Percentiles rank a stretch among this genome's conserved stretches.
Conservation (phyloP, 2,113 vertebrate species). For the Pycnonotus jocosus region DNA sequence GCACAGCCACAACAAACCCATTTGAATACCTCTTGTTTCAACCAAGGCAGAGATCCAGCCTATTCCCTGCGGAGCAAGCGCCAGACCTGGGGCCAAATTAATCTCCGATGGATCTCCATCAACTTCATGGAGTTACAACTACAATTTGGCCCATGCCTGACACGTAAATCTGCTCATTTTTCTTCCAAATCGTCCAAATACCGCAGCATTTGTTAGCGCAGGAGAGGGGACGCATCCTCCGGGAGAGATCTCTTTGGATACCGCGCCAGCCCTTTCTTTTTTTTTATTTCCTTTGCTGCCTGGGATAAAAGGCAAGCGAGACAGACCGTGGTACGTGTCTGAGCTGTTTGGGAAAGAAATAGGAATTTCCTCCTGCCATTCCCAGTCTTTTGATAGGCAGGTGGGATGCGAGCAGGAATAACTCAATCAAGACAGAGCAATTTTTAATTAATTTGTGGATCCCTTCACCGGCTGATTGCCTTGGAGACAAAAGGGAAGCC, state of each 20-base stretch:
- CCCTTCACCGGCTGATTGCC: constrained; percentile 76
- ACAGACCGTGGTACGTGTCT: neutral
- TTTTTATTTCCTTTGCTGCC: constrained; percentile 21
- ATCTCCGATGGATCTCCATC: constrained; percentile 27
- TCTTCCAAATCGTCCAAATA: neutral
- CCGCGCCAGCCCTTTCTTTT: neutral
- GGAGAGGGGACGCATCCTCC: constrained; percentile 23
- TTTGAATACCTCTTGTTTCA: constrained; percentile 23
- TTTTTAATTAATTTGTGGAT: constrained; percentile 81
- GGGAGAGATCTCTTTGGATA: constrained; percentile 33
- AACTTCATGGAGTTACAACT: neutral
- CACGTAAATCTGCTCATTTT: neutral
- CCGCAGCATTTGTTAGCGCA: neutral
- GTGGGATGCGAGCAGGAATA: constrained; percentile 64
- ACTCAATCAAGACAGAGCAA: constrained; percentile 77
- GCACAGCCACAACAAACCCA: constrained; percentile 27
- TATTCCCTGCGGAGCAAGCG: neutral
- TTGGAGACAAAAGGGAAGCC: constrained; percentile 76
- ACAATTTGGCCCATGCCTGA: neutral
- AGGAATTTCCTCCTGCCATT: constrained; percentile 39
- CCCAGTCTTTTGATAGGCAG: constrained; percentile 42
- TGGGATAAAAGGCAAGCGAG: constrained; percentile 19
- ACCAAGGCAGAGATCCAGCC: constrained; percentile 32
- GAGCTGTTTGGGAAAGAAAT: constrained; percentile 15
- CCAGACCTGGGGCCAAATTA: constrained; percentile 40